A percentile compares a stretch with the other conserved stretches of the same genome.
Evolutionary conservation across 2,113 vertebrate genomes (phyloP).

Genomic region (Menidia beryllina): DNA sequence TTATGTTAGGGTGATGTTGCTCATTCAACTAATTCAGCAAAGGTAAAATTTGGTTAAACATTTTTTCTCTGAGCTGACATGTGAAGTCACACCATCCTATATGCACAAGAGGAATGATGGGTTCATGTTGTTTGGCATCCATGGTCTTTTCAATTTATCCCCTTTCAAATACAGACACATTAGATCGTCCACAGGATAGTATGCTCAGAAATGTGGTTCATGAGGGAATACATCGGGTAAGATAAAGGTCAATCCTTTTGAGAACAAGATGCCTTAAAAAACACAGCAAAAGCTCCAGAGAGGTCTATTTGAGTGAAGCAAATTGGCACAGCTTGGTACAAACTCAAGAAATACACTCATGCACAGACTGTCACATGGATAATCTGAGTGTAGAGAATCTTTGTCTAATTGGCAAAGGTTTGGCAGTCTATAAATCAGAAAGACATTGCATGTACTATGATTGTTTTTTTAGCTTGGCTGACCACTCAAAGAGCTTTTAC

Average conservation of each 20-base stretch:
- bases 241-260: slow-evolving; percentile 29
- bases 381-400: background rate
- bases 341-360: slow-evolving; percentile 24
- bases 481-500: no score
- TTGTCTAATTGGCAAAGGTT: background rate
- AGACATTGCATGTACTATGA: no score
- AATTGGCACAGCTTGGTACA: slow-evolving; percentile 28
- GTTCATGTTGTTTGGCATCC: slow-evolving; percentile 3
- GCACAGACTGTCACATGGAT: no score
- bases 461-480: no score
- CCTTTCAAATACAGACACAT: slow-evolving; percentile 13
- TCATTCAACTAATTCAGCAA: slow-evolving; percentile 13
- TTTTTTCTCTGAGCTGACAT: background rate
- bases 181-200: slow-evolving; percentile 9
- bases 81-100: background rate
- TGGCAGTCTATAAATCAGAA: no score
- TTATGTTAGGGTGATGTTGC: slow-evolving; percentile 23
- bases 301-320: slow-evolving; percentile 8
- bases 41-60: slow-evolving; percentile 6
- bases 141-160: background rate
- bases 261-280: background rate
- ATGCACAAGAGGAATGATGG: slow-evolving; percentile 24
- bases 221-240: slow-evolving; percentile 5
- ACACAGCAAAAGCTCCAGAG: slow-evolving; percentile 18
- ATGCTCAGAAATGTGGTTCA: slow-evolving; percentile 17